These are phyloP conservation scores for Butastur rufipennis DNA, from an alignment of 2,113 vertebrate species.

Conservation along the genomic window DNA sequence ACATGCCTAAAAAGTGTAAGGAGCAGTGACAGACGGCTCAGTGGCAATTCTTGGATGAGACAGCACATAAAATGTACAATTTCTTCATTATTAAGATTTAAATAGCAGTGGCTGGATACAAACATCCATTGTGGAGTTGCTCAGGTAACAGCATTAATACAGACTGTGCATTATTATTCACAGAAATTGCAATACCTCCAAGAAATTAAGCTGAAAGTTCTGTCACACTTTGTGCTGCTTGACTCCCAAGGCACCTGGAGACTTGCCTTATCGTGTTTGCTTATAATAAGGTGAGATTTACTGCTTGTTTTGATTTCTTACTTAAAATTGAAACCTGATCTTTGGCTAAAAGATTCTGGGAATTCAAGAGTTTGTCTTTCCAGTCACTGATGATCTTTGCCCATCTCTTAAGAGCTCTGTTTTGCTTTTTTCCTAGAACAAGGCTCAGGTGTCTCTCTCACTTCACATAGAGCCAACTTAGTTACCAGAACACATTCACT, in stretches of 20 bases:
- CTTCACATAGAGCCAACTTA: neutral
- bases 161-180: neutral
- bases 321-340: neutral
- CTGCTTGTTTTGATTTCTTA: neutral
- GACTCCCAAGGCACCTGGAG: neutral
- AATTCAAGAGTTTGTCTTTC: neutral
- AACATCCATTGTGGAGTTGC: rapidly evolving
- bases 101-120: neutral
- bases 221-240: neutral
- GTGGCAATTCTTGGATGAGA: neutral
- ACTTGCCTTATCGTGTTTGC: neutral
- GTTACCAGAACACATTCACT: neutral
- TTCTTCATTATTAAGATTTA: neutral
- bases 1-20: neutral
- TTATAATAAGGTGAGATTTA: neutral
- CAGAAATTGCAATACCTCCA: neutral
- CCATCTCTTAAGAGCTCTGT: neutral
- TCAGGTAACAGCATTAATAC: neutral
- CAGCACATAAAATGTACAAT: neutral
- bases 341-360: slow-evolving; percentile 6
- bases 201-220: neutral
- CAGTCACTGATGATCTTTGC: neutral
- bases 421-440: neutral
- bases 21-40: neutral
- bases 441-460: neutral